Base-by-base conservation (phyloP, 2,113 vertebrate species). In the Gallinago paraguaiae region DNA sequence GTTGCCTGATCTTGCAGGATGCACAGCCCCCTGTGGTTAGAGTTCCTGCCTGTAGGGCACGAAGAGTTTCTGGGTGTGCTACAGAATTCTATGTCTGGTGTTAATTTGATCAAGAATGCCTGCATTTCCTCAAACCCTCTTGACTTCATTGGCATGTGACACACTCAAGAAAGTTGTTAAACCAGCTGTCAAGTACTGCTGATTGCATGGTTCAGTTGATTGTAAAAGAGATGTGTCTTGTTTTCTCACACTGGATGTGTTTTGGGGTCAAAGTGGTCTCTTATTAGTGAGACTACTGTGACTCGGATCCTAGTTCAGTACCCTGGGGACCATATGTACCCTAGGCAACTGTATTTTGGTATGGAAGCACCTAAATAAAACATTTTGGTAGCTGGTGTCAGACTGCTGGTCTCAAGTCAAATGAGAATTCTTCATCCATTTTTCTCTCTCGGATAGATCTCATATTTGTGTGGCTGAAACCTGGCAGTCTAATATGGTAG, bases 21-120 rank as follows among this genome's bases (percentile, higher is more conserved):
- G 33, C n/a, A 13, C 7, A n/a, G 28, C 10, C 28, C 13, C 17
- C 6, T 27, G 4, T 1, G 3, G 41, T 25, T 13, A 39, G 6
- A 23, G 12, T 35, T 45, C 24, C 22, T 54, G 39, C 30, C 57
- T 15, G 8, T 8, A 48, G 15, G 13, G 39, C 18, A 16, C 4
- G 8, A 60, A 31, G 27, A 43, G 14, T 14, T 56, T 39, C n/a
- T 45, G 27, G 3, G 14, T 7, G 2, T 31, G 37, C 39, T 54
- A 53, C 20, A 61, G 28, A 50, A 15, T 82, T 61, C 28, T 19
- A 0, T 27, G 25, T 46, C 63, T 3, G 6, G 28, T 51, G 6
- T 59, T 72, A 41, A 54, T 56, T 50, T 53, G 46, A 43, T 13
- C 22, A 54, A 37, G 18, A 25, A 15, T 14, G 31, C 10, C 33